Base-by-base conservation (phyloP, 1,140 invertebrate species). In the Achroia grisella region DNA sequence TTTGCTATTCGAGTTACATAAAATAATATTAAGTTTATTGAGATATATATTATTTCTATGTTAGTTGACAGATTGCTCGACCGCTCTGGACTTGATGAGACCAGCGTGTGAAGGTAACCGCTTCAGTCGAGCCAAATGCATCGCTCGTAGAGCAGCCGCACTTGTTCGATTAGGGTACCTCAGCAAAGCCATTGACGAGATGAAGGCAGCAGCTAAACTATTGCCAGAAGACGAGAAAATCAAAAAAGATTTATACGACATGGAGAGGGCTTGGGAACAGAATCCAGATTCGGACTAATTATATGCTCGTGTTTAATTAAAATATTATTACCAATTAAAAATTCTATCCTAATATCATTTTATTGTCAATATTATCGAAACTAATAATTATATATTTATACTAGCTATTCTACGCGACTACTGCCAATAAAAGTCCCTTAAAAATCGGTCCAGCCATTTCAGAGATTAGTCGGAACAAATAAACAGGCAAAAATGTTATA, bases 31-130 rank as follows among this genome's bases (percentile, higher is more conserved):
- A 23, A 2, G 2, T 6, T 3, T 23, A 23, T 23, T 2, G 2
- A 23, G 2, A 23, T 23, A 23, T 23, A 3, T 23, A 23, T 3
- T 23, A 23, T 23, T 23, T 23, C 17, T 23, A 23, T 50, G 60
- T 6, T 44, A 85, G 82, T 44, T 78, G 10, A 77, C 86, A 60
- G 88, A 89, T 65, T 88, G 79, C 56, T 88, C 87, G 0, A 75
- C 90, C 72, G 93, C 93, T 4, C 68, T 95, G 36, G 92, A 94
- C 40, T 72, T 95, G 32, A 82, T 95, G 70, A 88, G 87, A 49
- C 94, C 94, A 13, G 82, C 89, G 46, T 92, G 93, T 39, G 86
- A 89, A 40, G 87, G 88, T 14, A 96, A 96, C 86, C 88, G 89
- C n/a, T 74, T 80, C 17, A 90, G 90, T 57, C 84, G 94, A 39